Evolutionary conservation across 2,888 invertebrate species (phyloP).

Genomic region (Gasteruption jaculator): DNA sequence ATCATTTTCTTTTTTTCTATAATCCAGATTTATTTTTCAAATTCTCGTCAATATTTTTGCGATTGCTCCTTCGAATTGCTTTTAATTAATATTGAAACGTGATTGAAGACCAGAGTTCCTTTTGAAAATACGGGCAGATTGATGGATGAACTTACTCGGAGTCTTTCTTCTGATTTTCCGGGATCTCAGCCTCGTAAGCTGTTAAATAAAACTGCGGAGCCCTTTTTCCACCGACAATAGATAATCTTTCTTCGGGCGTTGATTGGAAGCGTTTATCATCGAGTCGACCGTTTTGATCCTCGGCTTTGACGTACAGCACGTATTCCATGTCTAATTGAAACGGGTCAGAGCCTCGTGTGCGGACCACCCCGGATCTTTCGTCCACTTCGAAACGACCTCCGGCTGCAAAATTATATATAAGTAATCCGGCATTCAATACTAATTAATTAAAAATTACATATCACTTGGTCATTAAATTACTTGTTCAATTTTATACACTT

Average conservation of each 20-base stretch:
- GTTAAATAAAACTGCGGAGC: slow-evolving; percentile 97
- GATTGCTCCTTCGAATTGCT: too few relatives aligned
- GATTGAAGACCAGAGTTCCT: too few relatives aligned
- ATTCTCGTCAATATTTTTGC: too few relatives aligned
- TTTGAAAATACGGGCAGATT: slow-evolving; percentile 2
- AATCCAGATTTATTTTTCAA: too few relatives aligned
- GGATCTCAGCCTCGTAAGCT: slow-evolving; percentile 91
- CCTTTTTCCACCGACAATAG: slow-evolving; percentile 95
- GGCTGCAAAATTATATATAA: slow-evolving; percentile 50
- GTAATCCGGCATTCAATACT: too few relatives aligned
- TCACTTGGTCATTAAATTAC: slow-evolving; percentile 1
- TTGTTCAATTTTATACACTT: neutral
- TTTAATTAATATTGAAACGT: too few relatives aligned
- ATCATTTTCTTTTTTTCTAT: too few relatives aligned
- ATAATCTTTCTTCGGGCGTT: slow-evolving; percentile 85
- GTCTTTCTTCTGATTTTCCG: slow-evolving; percentile 95
- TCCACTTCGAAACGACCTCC: slow-evolving; percentile 78
- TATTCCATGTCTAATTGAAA: slow-evolving; percentile 96
- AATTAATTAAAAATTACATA: too few relatives aligned
- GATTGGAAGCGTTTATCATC: slow-evolving; percentile 86
- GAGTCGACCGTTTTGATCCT: slow-evolving; percentile 91
- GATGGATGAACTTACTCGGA: slow-evolving; percentile 73
- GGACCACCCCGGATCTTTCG: slow-evolving; percentile 86
- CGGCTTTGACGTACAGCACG: slow-evolving; percentile 92
- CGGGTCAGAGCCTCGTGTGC: slow-evolving; percentile 85